A percentile compares a stretch with the other conserved stretches of the same genome.
Evolutionary conservation across 1,140 invertebrate species (phyloP).

Genomic region (Calliphora vicina): DNA sequence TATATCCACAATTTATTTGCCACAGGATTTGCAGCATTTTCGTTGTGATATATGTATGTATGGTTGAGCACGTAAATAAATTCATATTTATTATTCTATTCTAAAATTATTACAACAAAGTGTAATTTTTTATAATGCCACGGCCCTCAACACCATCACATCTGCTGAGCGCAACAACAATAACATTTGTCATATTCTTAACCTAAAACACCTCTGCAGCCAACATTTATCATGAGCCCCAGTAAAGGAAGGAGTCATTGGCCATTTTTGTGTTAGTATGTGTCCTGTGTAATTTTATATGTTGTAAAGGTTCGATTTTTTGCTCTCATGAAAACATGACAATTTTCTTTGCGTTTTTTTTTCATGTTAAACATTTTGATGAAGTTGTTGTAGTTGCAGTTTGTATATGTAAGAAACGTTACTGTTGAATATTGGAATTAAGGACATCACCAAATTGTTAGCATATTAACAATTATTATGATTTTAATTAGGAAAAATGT

Average conservation of each 20-base stretch:
- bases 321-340: too few relatives aligned
- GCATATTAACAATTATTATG: too few relatives aligned
- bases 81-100: conserved; percentile 41
- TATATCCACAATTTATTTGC: too few relatives aligned
- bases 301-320: too few relatives aligned
- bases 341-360: too few relatives aligned
- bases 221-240: neutral
- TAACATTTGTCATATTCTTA: neutral
- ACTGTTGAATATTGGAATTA: too few relatives aligned
- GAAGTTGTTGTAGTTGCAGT: too few relatives aligned
- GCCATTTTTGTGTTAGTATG: neutral
- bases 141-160: conserved; percentile 12
- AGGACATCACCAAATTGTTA: too few relatives aligned
- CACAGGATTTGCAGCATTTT: neutral
- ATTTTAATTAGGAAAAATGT: too few relatives aligned
- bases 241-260: neutral
- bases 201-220: neutral
- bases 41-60: neutral
- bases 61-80: conserved; percentile 38
- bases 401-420: too few relatives aligned
- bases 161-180: neutral
- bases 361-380: too few relatives aligned
- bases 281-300: neutral
- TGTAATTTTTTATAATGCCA: conserved; percentile 39
- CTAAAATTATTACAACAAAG: conserved; percentile 38